These are phyloP conservation scores for Lepidurus couesii DNA, from an alignment of 1,140 invertebrate genomes.

Conservation along the genomic window DNA sequence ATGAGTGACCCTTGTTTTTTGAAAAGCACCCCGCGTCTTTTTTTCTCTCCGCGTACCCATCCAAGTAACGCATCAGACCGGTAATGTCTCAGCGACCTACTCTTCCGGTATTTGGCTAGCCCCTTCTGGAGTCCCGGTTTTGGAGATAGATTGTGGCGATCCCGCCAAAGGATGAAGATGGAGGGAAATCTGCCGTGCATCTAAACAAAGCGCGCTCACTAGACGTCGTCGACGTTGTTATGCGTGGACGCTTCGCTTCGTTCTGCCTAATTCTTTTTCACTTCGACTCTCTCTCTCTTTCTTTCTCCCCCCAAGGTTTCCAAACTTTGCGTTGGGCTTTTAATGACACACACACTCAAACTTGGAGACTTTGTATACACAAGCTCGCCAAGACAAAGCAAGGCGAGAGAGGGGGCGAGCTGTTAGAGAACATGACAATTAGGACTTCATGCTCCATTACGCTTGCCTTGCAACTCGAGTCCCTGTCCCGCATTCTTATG, in stretches of 20 bases:
- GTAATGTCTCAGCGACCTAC: slow-evolving; percentile 21
- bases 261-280: slow-evolving; percentile 1
- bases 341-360: background rate
- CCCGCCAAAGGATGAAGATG: background rate
- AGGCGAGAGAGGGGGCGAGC: background rate
- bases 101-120: slow-evolving; percentile 1
- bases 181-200: background rate
- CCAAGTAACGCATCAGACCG: background rate
- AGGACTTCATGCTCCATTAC: slow-evolving; percentile 17
- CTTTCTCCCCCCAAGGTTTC: background rate
- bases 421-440: slow-evolving; percentile 5
- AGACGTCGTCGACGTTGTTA: slow-evolving; percentile 4
- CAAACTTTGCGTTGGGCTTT: background rate
- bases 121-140: background rate
- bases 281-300: background rate
- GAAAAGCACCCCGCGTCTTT: slow-evolving; percentile 7
- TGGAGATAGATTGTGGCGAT: background rate
- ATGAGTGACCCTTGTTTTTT: slow-evolving; percentile 17
- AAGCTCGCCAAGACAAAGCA: background rate
- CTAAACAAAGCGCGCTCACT: slow-evolving; percentile 8
- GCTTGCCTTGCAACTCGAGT: background rate
- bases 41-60: background rate
- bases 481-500: background rate
- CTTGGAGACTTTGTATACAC: background rate
- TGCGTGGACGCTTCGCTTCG: slow-evolving; percentile 17